Base-by-base conservation (phyloP, 92 coral and sea anemone species). In the Epizoanthus illoricatus region DNA sequence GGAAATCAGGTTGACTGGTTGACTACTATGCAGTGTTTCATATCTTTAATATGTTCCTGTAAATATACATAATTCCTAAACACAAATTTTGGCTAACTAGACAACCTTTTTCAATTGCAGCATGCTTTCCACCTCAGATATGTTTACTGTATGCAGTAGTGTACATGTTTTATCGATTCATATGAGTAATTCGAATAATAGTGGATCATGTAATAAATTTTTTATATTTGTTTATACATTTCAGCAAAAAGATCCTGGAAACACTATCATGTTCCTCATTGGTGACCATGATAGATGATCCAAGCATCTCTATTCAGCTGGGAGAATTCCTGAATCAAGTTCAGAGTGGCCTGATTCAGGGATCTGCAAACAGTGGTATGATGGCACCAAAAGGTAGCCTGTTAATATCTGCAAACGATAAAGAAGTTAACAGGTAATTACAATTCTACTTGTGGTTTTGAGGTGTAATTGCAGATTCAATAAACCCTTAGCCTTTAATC, bases 301-400 rank as follows among this genome's bases (percentile, higher is more conserved):
- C 88, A 0, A 21, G 68, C 15, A 76, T 88, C n/a, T 70, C 79
- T 3, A 42, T 71, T 5, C 81, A 88, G 62, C 85, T 88, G 2
- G 91, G 91, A 16, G 91, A 88, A 71, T 88, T 88, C 57, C 59
- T 88, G 20, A 88, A 88, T 75, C 91, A 88, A 52, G 67, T 88
- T 9, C 91, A 88, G 28, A 72, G 88, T 62, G 88, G 91, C 12
- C 85, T 88, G 73, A 74, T 71, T 2, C 91, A 88, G 74, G 91
- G 91, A 17, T 88, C 91, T 7, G 24, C 87, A 13, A 63, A 52
- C 13, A 70, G 61, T 42, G 88, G 88, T n/a, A 20, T 88, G 42
- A 20, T 79, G 23, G 83, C 83, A 10, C 91, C 91, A 21, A 88
- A 65, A 73, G 91, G 86, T 16, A 72, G 83, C 36, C 17, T 84